Conservation (phyloP, 2,113 vertebrate species). For the Pedionomus torquatus region DNA sequence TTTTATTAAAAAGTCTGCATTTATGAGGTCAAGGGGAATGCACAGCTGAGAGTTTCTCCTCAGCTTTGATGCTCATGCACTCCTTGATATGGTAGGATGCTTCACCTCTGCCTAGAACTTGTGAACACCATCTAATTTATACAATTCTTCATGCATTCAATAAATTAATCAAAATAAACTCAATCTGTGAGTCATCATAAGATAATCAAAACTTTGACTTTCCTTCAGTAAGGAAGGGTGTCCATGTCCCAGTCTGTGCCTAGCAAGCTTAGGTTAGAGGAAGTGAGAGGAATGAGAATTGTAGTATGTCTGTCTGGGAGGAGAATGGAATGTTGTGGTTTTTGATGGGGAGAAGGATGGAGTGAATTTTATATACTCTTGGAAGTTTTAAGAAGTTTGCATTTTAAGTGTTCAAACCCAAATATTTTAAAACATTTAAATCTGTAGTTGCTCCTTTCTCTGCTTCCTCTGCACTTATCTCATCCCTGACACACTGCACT, state of each 20-base stretch:
- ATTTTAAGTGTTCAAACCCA: not conserved
- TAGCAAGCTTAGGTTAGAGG: not conserved
- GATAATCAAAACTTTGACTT: not conserved
- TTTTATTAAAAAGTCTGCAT: not conserved
- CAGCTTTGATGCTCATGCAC: not conserved
- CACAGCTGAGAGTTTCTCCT: not conserved
- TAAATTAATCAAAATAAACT: not conserved
- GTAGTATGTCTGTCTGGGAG: not conserved
- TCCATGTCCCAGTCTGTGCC: accelerated
- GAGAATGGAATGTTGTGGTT: not conserved
- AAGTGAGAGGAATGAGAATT: not conserved
- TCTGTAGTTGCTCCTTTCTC: not conserved
- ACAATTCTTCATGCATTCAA: not conserved
- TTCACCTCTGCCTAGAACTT: not conserved
- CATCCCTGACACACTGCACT: not conserved
- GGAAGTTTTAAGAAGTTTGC: not conserved
- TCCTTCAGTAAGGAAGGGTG: not conserved
- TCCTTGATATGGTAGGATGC: not conserved
- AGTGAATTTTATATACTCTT: not conserved
- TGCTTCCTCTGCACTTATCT: not conserved
- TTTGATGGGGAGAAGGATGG: not conserved
- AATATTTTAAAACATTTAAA: not conserved
- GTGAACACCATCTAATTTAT: not conserved
- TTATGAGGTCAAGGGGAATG: not conserved
- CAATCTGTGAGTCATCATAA: not conserved